Base-by-base conservation (phyloP, 2,113 vertebrate species). In the Corydoras maculifer region DNA sequence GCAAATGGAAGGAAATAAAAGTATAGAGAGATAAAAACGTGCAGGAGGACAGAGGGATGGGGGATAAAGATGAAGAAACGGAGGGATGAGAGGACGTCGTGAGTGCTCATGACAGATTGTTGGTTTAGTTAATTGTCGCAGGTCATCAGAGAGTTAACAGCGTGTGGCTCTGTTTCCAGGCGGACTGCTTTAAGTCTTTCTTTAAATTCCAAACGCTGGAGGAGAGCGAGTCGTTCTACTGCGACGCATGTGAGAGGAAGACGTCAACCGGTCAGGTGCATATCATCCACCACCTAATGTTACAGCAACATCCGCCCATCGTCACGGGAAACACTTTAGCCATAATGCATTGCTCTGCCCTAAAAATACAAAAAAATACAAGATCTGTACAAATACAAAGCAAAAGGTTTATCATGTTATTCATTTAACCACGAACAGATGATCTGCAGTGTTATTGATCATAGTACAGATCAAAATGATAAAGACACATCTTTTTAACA, bases 181-280 rank as follows among this genome's bases (percentile, higher is more conserved):
- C 82, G 59, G n/a, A 35, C 18, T 88, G 87, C 73, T 61, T 90
- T 12, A 54, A 31, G 0, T 84, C 82, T 2, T 88, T 86, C 78
- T 86, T 87, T 15, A 31, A 76, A 65, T 58, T 68, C 2, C 85
- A 89, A 70, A 75, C 81, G 55, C 79, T 90, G 2, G 65, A 0
- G 0, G 80, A 54, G 4, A 62, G 30, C 3, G 65, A 89, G 31
- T 12, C 63, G 73, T 83, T 81, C 70, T 82, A 72, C 48, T 90
- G 88, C 79, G 51, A 48, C 2, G 32, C 25, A 3, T 90, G 88
- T 81, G 81, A 2, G 10, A 18, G 0, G 3, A 87, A 85, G 72
- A 84, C 72, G 9, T 68, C 76, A 8, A 78, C 81, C 1, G 73
- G 72, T 73, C 81, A 82, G 82, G 88, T 87, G 50, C 74, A n/a